A percentile compares a stretch with the other conserved stretches of the same genome.
These are phyloP conservation scores for Phoxinus dragarum DNA, from an alignment of 2,797 vertebrate species.

Conservation along the genomic window DNA sequence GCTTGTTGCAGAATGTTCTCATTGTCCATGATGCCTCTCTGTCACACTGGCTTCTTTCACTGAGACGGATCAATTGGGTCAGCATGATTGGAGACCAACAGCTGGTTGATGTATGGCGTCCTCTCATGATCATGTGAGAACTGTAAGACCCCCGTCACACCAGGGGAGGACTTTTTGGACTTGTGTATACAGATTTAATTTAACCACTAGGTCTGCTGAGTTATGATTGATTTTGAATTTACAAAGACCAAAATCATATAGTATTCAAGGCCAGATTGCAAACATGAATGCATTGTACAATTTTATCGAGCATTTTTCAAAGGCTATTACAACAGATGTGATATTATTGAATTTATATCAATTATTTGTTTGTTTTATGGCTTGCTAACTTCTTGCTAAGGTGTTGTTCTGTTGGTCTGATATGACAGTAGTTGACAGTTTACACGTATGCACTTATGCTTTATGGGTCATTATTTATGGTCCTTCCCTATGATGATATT, in stretches of 20 bases:
- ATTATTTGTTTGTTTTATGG: background rate
- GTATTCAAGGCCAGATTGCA: background rate
- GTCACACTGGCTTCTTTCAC: conserved; percentile 68
- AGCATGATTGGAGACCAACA: conserved; percentile 51
- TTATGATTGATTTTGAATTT: background rate
- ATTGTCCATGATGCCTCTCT: conserved; percentile 70
- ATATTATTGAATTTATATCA: background rate
- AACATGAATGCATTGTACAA: background rate
- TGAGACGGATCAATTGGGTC: conserved; percentile 27
- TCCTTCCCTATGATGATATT: background rate
- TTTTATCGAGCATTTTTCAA: background rate
- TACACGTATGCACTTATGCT: background rate
- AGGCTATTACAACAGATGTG: background rate
- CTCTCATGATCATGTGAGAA: conserved; percentile 52
- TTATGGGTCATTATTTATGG: background rate
- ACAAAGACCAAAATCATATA: background rate
- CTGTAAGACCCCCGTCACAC: conserved; percentile 34
- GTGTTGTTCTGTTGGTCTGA: background rate
- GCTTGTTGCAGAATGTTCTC: conserved; percentile 67
- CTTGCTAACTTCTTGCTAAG: background rate
- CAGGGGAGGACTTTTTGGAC: background rate
- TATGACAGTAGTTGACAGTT: too few species aligned
- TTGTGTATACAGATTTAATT: conserved; percentile 8
- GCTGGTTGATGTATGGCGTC: conserved; percentile 57
- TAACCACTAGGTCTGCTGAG: conserved; percentile 6